phyloP scores from a whole-genome alignment of 2,888 invertebrate species.

The Acanthosepion esculentum region DNA sequence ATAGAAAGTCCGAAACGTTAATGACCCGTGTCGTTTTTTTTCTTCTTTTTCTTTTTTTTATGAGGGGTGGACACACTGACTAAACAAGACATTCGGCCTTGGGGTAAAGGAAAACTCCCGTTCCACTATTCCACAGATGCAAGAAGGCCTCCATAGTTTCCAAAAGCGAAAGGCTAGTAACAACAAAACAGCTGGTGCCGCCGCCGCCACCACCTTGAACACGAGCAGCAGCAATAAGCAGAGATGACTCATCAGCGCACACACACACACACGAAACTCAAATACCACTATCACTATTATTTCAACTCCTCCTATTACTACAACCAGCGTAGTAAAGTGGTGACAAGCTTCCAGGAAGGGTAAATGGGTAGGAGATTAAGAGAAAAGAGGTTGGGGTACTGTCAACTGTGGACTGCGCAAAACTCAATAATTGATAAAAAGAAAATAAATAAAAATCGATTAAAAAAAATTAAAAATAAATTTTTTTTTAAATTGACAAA shows the following conservation, averaged over 20 bases:
- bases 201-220: neutral
- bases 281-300: neutral
- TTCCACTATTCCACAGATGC: neutral
- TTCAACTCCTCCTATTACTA: neutral
- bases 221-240: no score
- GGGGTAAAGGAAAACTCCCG: constrained; percentile 14
- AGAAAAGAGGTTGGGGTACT: no score
- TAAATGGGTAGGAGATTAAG: neutral
- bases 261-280: neutral
- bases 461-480: no score
- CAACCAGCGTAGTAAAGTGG: neutral
- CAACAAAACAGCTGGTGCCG: neutral
- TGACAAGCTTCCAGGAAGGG: constrained; percentile 17
- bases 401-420: no score
- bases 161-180: neutral
- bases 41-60: neutral
- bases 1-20: no score
- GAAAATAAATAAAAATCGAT: no score
- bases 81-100: neutral
- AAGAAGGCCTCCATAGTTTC: constrained; percentile 7
- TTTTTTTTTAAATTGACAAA: no score
- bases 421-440: no score
- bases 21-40: neutral
- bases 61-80: neutral
- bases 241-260: neutral